phyloP scores from a whole-genome alignment of 2,113 vertebrate genomes.

The Scopus umbretta region DNA sequence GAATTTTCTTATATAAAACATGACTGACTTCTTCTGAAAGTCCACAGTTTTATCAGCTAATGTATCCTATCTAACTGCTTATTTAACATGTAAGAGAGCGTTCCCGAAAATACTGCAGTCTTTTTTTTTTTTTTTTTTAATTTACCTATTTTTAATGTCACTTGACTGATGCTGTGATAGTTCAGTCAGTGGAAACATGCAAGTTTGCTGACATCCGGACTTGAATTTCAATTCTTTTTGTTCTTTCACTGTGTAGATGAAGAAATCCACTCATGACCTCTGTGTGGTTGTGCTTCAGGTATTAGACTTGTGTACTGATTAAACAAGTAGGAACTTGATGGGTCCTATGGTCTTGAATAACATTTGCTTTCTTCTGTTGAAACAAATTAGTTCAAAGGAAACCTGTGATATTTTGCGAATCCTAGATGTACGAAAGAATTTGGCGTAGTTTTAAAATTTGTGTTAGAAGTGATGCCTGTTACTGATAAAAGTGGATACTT shows the following conservation, averaged over 20 bases:
- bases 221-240: not conserved
- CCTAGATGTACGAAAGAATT: not conserved
- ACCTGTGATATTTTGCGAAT: not conserved
- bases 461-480: not conserved
- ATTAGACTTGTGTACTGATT: not conserved
- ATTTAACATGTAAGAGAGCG: not conserved
- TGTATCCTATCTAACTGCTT: not conserved
- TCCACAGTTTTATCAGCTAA: not conserved
- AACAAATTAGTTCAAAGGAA: not conserved
- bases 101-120: not conserved
- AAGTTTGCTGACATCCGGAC: not conserved
- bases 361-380: not conserved
- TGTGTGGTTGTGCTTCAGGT: not conserved
- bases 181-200: not conserved
- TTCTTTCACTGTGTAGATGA: not conserved
- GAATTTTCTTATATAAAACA: constrained; percentile 3
- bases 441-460: not conserved
- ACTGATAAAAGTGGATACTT: not conserved
- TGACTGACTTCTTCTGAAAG: not conserved
- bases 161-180: not conserved
- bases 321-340: not conserved
- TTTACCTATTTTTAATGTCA: not conserved
- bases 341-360: not conserved
- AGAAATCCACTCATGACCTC: not conserved
- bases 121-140: not conserved